Conservation (phyloP, 2,113 vertebrate species). For the Epinephelus fuscoguttatus region DNA sequence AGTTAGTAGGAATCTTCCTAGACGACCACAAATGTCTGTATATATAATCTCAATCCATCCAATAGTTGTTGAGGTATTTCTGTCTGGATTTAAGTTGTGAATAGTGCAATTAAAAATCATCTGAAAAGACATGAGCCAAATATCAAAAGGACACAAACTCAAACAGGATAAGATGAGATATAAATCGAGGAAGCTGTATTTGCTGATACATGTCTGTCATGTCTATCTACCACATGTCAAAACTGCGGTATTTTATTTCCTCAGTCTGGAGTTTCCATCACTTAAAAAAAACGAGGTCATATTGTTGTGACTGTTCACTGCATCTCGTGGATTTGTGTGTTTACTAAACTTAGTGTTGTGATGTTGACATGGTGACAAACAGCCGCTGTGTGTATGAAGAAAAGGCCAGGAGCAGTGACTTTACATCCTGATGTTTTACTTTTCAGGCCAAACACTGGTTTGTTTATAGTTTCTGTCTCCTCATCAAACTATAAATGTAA, state of each 20-base stretch:
- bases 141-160: background rate
- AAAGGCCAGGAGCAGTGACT: background rate
- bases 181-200: slow-evolving; percentile 11
- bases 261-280: slow-evolving; percentile 23
- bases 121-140: background rate
- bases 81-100: background rate
- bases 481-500: background rate
- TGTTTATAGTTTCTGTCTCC: background rate
- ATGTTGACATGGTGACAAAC: background rate
- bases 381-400: background rate
- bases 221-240: background rate
- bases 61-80: background rate
- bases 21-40: background rate
- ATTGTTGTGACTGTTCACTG: background rate
- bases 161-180: background rate
- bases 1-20: too few relatives aligned
- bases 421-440: background rate
- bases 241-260: slow-evolving; percentile 12
- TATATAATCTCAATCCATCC: background rate
- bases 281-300: background rate
- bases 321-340: background rate
- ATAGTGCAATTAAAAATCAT: background rate
- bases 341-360: background rate
- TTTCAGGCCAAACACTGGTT: background rate
- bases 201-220: background rate